These are phyloP conservation scores for Seira ritae DNA, from an alignment of 2,888 invertebrate genomes.

Conservation along the genomic window DNA sequence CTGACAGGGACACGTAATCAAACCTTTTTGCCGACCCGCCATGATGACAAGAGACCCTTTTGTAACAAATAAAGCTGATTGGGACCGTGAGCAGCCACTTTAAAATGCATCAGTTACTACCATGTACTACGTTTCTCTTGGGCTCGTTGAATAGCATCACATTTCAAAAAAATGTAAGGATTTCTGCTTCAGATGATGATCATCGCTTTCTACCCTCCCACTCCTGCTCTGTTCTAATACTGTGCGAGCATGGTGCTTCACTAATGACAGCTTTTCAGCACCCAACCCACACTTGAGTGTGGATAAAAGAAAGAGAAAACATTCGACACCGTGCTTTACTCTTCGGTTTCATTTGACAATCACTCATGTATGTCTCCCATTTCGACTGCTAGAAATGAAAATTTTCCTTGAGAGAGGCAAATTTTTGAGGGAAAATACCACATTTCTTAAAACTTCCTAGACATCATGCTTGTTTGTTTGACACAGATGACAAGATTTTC, in stretches of 20 bases:
- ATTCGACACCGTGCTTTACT: constrained; percentile 30
- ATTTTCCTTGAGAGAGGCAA: background rate
- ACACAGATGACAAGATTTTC: constrained; percentile 34
- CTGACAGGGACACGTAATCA: background rate
- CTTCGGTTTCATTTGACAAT: constrained; percentile 38
- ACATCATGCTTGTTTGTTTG: constrained; percentile 3
- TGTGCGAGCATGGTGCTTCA: constrained; percentile 19
- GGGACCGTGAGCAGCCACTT: background rate
- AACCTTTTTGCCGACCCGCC: too few relatives aligned
- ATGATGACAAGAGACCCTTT: background rate
- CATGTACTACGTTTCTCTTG: too few relatives aligned
- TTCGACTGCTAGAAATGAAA: background rate
- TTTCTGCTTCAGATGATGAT: constrained; percentile 28
- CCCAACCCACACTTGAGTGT: constrained; percentile 39
- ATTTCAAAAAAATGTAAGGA: constrained; percentile 36
- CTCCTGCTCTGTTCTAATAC: background rate
- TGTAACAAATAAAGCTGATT: background rate
- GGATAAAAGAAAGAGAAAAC: constrained; percentile 4
- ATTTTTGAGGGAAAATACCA: background rate
- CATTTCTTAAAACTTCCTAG: background rate
- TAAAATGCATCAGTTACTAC: too few relatives aligned
- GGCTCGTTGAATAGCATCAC: constrained; percentile 23
- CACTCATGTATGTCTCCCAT: constrained; percentile 43
- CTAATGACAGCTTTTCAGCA: constrained; percentile 60
- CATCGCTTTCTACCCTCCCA: too few relatives aligned